Percentiles rank a stretch among this genome's conserved stretches.
phyloP scores from a whole-genome alignment of 2,888 invertebrate genomes.

The Synanthedon vespiformis region DNA sequence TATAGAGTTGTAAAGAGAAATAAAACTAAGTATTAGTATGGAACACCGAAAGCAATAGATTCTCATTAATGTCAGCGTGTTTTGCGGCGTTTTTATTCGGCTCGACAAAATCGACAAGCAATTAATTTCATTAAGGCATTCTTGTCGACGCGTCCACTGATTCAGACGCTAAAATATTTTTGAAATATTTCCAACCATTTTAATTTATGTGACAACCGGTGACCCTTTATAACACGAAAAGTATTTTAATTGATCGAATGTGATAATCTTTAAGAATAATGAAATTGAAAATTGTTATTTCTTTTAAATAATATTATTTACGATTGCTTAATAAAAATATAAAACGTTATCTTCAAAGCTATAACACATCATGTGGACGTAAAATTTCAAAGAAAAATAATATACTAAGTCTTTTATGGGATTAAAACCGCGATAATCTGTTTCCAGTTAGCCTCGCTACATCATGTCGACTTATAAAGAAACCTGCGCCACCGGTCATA shows the following conservation, averaged over 20 bases:
- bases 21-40: neutral
- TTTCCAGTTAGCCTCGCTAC: neutral
- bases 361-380: neutral
- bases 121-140: conserved; percentile 66
- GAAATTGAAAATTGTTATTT: too few species aligned
- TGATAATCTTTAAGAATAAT: too few species aligned
- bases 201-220: conserved; percentile 5
- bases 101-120: conserved; percentile 48
- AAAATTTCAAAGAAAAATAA: neutral
- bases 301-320: too few species aligned
- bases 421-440: neutral
- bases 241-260: conserved; percentile 53
- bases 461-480: conserved; percentile 11
- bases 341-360: too few species aligned
- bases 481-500: conserved; percentile 31
- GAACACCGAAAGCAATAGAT: conserved; percentile 26
- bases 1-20: neutral
- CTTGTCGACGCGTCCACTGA: conserved; percentile 31
- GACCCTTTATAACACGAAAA: conserved; percentile 28
- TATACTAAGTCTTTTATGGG: neutral
- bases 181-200: conserved; percentile 3
- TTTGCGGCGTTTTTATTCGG: conserved; percentile 38
- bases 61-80: conserved; percentile 52
- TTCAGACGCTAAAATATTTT: neutral
- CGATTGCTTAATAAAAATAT: too few species aligned